Percentiles rank a stretch among this genome's conserved stretches.
phyloP scores from a whole-genome alignment of 2,113 vertebrate species.

The Caloenas nicobarica region DNA sequence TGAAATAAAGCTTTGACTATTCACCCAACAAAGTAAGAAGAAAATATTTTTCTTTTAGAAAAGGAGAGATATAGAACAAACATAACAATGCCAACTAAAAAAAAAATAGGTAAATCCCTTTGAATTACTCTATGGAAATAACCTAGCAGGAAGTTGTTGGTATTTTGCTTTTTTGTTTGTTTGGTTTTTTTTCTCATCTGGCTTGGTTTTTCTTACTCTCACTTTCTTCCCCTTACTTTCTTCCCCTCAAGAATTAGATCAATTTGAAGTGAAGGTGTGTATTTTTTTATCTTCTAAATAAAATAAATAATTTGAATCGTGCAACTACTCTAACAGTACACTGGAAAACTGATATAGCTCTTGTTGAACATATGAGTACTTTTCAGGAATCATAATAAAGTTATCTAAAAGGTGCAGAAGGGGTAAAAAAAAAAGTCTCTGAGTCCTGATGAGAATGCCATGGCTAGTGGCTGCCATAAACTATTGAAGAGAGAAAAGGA shows the following conservation, averaged over 20 bases:
- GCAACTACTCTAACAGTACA: neutral
- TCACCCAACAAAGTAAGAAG: neutral
- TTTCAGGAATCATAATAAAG: neutral
- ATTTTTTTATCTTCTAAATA: neutral
- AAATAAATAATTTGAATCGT: neutral
- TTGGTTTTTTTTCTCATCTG: neutral
- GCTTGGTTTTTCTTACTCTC: neutral
- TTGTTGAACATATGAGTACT: neutral
- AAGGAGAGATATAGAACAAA: neutral
- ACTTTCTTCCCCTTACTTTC: neutral
- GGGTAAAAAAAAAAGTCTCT: neutral
- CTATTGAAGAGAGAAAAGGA: neutral
- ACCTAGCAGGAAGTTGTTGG: rapidly evolving
- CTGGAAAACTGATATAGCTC: neutral
- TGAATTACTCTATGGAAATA: neutral
- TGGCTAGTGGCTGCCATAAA: neutral
- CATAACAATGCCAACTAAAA: neutral
- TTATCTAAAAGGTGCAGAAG: neutral
- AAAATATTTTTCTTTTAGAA: neutral
- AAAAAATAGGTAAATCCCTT: neutral
- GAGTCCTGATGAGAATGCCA: neutral
- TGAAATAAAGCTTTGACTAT: neutral
- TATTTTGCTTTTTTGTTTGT: neutral
- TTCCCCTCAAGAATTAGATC: neutral
- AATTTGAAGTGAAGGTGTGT: neutral